Conservation (phyloP, 2,113 vertebrate genomes). For the Fulmarus glacialis region DNA sequence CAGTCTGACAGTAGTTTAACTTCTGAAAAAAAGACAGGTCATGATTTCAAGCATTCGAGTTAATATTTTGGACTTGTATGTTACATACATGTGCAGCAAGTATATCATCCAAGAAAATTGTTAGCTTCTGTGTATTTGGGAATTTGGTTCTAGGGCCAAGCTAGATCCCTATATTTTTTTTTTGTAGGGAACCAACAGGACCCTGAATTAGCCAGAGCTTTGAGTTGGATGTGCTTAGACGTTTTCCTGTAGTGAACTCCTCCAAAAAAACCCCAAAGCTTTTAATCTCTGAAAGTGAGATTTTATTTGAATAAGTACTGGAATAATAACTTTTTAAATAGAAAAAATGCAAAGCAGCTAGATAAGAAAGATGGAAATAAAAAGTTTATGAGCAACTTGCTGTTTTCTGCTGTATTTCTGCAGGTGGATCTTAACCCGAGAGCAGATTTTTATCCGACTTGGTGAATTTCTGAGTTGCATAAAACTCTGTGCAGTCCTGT, state of each 20-base stretch:
- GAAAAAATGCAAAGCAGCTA: neutral
- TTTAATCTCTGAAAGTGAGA: neutral
- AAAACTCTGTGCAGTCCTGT: neutral
- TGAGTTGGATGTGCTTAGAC: neutral
- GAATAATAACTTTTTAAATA: neutral
- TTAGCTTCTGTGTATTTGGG: neutral
- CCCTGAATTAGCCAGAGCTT: neutral
- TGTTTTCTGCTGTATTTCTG: neutral
- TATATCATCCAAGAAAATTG: neutral
- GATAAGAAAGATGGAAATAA: neutral
- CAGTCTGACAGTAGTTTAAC: neutral
- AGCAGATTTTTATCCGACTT: neutral
- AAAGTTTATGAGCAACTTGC: neutral
- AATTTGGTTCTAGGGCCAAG: neutral
- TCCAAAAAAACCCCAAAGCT: neutral
- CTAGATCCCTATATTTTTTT: neutral
- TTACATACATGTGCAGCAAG: accelerated
- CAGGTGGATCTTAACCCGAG: neutral
- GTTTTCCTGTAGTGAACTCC: neutral
- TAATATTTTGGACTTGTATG: neutral
- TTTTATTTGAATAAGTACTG: neutral
- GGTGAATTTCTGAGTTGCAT: neutral
- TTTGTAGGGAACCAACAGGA: neutral
- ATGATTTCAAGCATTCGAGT: neutral
- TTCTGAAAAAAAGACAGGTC: neutral